Base-by-base conservation (phyloP, 2,888 invertebrate species). In the Brachycybe producta region DNA sequence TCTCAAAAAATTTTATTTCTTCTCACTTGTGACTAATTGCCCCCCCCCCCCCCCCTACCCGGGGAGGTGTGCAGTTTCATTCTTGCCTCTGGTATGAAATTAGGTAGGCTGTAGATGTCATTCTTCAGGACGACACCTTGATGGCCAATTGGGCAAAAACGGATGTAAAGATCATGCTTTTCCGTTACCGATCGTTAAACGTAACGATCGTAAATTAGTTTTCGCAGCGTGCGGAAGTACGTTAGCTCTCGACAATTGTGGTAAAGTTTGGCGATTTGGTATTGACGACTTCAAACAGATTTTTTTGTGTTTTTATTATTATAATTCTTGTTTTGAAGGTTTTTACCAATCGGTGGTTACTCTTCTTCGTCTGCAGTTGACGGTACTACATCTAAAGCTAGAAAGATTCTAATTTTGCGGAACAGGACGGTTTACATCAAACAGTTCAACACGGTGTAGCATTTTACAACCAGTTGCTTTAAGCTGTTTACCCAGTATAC, bases 111-210 rank as follows among this genome's bases (percentile, higher is more conserved):
- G n/a, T n/a, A n/a, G n/a, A n/a, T n/a, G n/a, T 1, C 86, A 82
- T 60, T 75, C 80, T 0, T 91, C 90, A 86, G 91, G 92, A 2
- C 76, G 85, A 55, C 90, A 87, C 67, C 75, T 86, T 54, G 90
- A 92, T 63, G 88, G 90, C 30, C 92, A 92, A 65, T 70, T 92
- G 48, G 88, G 87, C 19, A 79, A 78, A 51, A 82, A 82, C 2
- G 76, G 76, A 53, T 70, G 78, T 53, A 60, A 60, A 41, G 64
- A 65, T 58, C 60, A 60, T 34, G 61, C 55, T 57, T 55, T 39
- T 17, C 57, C 56, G 26, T 52, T 35, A 13, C 52, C 56, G 15
- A 44, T 56, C 15, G 36, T 48, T n/a, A 47, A 51, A 13, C 40
- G 57, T 21, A 56, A 55, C 36, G 58, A 59, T 39, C 51, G 61